These are phyloP conservation scores for Drosophila niveifrons DNA, from an alignment of 2,888 invertebrate genomes.

Conservation along the genomic window DNA sequence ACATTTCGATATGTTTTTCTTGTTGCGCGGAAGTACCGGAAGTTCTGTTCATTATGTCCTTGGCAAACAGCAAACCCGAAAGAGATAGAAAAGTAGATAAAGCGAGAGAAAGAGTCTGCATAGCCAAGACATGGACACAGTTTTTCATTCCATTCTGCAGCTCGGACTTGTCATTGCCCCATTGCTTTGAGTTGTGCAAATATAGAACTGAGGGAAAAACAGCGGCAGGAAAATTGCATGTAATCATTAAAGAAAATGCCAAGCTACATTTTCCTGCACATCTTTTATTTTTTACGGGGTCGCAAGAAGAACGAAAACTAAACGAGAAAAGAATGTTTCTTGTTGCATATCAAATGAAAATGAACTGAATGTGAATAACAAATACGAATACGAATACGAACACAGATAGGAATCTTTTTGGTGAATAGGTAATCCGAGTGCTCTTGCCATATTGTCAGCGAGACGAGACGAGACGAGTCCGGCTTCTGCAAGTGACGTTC, in stretches of 20 bases:
- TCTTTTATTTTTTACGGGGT: conserved; percentile 12
- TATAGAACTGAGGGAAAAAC: conserved; percentile 34
- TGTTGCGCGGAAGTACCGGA: conserved; percentile 66
- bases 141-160: conserved; percentile 24
- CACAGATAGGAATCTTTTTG: conserved; percentile 17
- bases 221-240: conserved; percentile 62
- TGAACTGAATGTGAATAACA: conserved; percentile 33
- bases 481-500: conserved; percentile 62
- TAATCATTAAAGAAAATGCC: conserved; percentile 64
- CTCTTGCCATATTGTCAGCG: conserved; percentile 24
- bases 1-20: conserved; percentile 16
- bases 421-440: conserved; percentile 51
- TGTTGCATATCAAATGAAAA: conserved; percentile 40
- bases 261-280: conserved; percentile 39
- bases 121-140: conserved; percentile 43
- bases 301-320: background rate
- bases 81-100: background rate
- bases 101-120: conserved; percentile 1
- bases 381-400: conserved; percentile 8
- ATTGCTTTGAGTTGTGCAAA: conserved; percentile 43
- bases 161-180: conserved; percentile 52
- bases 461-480: conserved; percentile 7
- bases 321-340: conserved; percentile 9
- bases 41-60: conserved; percentile 79
- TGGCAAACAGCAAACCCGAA: conserved; percentile 64